Percentiles rank a stretch among this genome's conserved stretches.
Evolutionary conservation across 2,888 invertebrate species (phyloP).

Genomic region (Ctena decussata): DNA sequence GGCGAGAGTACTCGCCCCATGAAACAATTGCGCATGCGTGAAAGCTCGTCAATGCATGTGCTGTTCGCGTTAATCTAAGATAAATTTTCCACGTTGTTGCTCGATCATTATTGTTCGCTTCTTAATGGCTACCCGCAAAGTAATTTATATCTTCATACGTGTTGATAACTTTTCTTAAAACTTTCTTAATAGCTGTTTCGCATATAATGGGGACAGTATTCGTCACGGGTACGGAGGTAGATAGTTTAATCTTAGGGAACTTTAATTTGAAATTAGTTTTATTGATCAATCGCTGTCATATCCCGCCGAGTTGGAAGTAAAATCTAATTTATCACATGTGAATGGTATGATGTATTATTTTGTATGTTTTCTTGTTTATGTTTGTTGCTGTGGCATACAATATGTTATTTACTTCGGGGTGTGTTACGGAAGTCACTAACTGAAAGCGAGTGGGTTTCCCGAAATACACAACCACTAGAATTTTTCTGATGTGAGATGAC

Average conservation of each 20-base stretch:
- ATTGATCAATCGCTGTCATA: conserved; percentile 13
- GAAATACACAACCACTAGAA: no score
- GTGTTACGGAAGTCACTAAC: no score
- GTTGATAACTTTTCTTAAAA: conserved; percentile 66
- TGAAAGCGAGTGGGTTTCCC: no score
- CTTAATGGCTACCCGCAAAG: conserved; percentile 55
- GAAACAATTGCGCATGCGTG: no score
- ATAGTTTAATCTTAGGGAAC: conserved; percentile 1
- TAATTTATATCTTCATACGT: conserved; percentile 67
- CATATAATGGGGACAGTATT: conserved; percentile 52
- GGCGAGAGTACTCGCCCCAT: no score
- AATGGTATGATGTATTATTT: neutral
- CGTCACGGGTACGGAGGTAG: conserved; percentile 54
- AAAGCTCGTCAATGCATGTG: no score
- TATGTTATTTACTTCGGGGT: no score
- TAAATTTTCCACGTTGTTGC: no score
- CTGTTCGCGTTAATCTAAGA: no score
- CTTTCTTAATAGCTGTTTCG: conserved; percentile 63
- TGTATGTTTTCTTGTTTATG: neutral
- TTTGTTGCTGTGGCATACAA: neutral
- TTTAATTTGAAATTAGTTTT: conserved; percentile 25
- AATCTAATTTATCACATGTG: neutral
- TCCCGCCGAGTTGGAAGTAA: neutral
- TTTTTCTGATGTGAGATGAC: no score
- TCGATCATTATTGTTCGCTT: neutral